Percentiles rank a stretch among this genome's conserved stretches.
Conservation (phyloP, 2,113 vertebrate species). For the Ictalurus furcatus region DNA sequence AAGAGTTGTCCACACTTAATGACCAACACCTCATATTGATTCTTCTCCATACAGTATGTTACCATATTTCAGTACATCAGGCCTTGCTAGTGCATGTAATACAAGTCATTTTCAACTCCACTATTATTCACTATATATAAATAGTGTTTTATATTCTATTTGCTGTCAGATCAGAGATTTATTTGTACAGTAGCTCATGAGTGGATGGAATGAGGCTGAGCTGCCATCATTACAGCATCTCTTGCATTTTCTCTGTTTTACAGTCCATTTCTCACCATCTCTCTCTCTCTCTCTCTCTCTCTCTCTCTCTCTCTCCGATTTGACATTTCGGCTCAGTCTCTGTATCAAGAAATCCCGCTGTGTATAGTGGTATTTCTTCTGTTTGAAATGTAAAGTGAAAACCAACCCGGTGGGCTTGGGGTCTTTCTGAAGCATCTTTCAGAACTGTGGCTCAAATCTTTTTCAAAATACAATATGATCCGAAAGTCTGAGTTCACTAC, state of each 20-base stretch:
- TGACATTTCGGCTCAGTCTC: constrained; percentile 18
- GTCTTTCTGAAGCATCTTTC: constrained; percentile 17
- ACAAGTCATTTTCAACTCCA: not conserved
- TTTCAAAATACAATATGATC: not conserved
- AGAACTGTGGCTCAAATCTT: constrained; percentile 62
- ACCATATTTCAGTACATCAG: not conserved
- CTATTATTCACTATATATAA: no score
- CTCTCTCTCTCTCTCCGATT: not conserved
- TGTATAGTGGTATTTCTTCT: constrained; percentile 6
- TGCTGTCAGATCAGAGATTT: not conserved
- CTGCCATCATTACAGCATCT: not conserved
- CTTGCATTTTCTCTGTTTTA: not conserved
- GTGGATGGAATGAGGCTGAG: not conserved
- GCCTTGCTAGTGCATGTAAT: not conserved
- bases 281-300: not conserved
- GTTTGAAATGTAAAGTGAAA: constrained; percentile 38
- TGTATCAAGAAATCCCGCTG: not conserved
- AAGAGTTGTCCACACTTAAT: not conserved
- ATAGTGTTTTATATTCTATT: not conserved
- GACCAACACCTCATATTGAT: not conserved
- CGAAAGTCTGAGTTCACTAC: not conserved
- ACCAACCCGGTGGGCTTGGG: constrained; percentile 13
- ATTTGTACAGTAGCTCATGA: not conserved
- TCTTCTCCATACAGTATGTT: not conserved
- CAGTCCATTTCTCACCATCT: not conserved